Evolutionary conservation across 2,797 vertebrate genomes (phyloP), one percentile per base, ranked within the genome.

Genomic region (Xiphophorus birchmanni): DNA sequence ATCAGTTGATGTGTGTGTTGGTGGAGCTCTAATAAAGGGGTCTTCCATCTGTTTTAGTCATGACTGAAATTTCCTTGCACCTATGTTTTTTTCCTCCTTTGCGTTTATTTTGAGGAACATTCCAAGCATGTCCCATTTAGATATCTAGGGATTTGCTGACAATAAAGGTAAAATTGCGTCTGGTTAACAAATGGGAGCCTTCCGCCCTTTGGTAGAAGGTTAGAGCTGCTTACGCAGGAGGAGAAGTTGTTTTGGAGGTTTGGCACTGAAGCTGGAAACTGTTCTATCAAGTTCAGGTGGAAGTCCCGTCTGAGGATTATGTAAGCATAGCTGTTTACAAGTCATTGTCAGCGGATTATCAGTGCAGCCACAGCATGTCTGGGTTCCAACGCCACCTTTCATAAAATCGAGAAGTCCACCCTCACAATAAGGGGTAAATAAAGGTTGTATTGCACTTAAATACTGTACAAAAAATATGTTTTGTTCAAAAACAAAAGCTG

Each of bases 181-280:
- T 65, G 63, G 7, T 21, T 37, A 18, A 7, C 0, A 63, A 35
- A 63, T 32, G 58, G 29, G 18, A 67, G 1, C 37, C 5, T 18
- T 42, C 23, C 69, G 74, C 86, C 89, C 85, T 88, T 82, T 75
- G 77, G 76, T 74, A 44, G 79, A 74, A 80, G 85, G 78, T 82
- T 75, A 44, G 54, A 18, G 77, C 81, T 35, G 75, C 80, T 91
- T 91, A 79, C 73, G 40, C 84, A 87, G 90, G 77, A 65, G 56
- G 18, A 81, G 44, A 76, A 35, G 82, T 47, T 69, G 76, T 40
- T 65, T 23, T 35, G 69, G 73, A 44, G 40, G 40, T 71, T 44
- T 71, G 67, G 40, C 67, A 77, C 60, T 50, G 0, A 15, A 2
- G 10, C 80, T 90, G 86, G 89, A 87, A 90, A 84, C 50, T 80